These are phyloP conservation scores for Palythoa grandiflora DNA, from an alignment of 92 coral and sea anemone species.

Conservation along the genomic window DNA sequence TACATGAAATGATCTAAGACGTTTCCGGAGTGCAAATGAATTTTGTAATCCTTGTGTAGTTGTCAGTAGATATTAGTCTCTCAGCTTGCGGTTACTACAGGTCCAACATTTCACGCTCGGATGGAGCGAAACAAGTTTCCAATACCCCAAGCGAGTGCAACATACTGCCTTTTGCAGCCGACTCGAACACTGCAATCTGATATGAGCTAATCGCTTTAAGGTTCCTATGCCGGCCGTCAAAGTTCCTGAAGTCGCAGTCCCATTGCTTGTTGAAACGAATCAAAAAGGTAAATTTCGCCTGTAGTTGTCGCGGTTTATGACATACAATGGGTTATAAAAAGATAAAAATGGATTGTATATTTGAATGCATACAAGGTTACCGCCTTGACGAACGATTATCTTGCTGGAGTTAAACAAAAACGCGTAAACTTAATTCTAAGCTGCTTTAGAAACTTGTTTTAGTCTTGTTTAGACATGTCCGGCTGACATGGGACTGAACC, in stretches of 20 bases:
- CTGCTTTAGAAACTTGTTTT: not conserved
- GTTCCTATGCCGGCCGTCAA: not conserved
- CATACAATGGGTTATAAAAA: not conserved
- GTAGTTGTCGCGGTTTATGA: not conserved
- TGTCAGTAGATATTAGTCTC: constrained; percentile 27
- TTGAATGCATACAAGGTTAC: too few species aligned
- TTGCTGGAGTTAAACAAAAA: not conserved
- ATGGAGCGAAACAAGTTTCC: constrained; percentile 13
- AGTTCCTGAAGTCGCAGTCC: not conserved
- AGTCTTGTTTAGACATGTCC: not conserved
- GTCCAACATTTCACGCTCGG: constrained; percentile 20
- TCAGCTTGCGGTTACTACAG: constrained; percentile 40
- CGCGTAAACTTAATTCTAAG: not conserved
- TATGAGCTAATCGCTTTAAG: not conserved
- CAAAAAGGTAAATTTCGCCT: not conserved
- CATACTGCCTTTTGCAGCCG: not conserved
- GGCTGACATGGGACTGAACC: not conserved
- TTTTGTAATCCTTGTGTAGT: constrained; percentile 25
- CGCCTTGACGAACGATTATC: not conserved
- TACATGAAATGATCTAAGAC: constrained; percentile 3
- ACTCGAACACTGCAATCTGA: not conserved
- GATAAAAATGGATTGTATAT: too few species aligned
- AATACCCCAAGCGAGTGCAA: not conserved
- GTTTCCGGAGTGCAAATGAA: not conserved
- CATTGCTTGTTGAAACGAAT: not conserved